Base-by-base conservation (phyloP, 2,888 invertebrate species). In the Drosophila tanythrix region DNA sequence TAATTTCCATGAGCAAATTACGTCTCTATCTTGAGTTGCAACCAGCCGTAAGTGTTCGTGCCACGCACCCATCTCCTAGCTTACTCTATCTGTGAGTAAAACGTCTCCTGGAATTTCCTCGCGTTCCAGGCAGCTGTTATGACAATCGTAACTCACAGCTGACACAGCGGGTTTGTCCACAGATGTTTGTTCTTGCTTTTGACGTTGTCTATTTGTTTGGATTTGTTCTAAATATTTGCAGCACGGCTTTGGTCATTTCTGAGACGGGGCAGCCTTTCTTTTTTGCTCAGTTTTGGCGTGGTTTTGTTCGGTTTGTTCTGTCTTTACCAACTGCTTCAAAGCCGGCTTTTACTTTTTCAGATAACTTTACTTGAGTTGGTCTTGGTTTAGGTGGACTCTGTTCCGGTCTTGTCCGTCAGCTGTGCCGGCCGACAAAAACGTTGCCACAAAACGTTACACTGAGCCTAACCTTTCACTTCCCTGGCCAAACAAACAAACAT, bases 201-300 rank as follows among this genome's bases (percentile, higher is more conserved):
- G 27, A 18, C 48, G 53, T 57, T 67, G 48, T 65, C 64, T 70
- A 15, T 46, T 25, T 25, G 46, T 46, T 76, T 70, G 55, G 72
- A 36, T 57, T 46, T 82, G 83, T 77, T 88, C 83, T 71, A 77
- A 88, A 88, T 85, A 88, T 73, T 80, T 83, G 69, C 73, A 46
- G 52, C 61, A 46, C 61, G 55, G 52, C 52, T 81, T 79, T 82
- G 79, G 71, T 58, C 71, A 71, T 75, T 60, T 59, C 51, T 64
- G 59, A 67, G 55, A 57, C 50, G 51, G 10, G 67, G 59, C 68
- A 73, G 48, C 73, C 79, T 79, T 81, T 81, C 78, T 55, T 63
- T 69, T 74, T 51, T 35, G 38, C 55, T 57, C n/a, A 53, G 52
- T 46, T 63, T 61, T 52, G 43, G 50, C 33, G 46, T 58, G 62